phyloP scores from a whole-genome alignment of 2,797 vertebrate genomes.

The Gallinago nigripennis region DNA sequence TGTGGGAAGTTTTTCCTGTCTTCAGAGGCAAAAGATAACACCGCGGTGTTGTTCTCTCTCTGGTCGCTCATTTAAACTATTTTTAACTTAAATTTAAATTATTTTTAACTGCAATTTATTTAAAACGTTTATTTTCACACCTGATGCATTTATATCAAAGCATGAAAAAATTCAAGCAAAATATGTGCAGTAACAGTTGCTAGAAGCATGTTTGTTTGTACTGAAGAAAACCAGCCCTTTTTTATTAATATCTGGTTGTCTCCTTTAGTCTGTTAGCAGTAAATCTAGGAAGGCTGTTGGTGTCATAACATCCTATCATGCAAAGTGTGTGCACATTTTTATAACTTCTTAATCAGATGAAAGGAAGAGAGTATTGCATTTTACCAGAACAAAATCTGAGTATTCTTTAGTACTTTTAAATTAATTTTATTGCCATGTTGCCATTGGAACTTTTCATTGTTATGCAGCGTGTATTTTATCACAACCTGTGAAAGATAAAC shows the following conservation, averaged over 20 bases:
- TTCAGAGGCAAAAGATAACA: conserved; percentile 54
- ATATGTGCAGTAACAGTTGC: not conserved
- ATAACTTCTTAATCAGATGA: not conserved
- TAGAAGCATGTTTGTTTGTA: not conserved
- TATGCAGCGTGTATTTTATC: conserved; percentile 50
- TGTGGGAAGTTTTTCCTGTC: conserved; percentile 54
- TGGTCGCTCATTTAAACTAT: conserved; percentile 7
- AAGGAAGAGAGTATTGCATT: not conserved
- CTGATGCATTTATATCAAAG: not conserved
- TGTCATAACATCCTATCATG: not conserved
- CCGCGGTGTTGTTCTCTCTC: not conserved
- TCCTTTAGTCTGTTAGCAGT: conserved; percentile 48
- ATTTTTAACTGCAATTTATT: not conserved
- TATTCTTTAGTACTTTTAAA: conserved; percentile 15
- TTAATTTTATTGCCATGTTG: conserved; percentile 18
- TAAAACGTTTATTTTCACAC: conserved; percentile 13
- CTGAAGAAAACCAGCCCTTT: not conserved
- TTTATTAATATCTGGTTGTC: conserved; percentile 38
- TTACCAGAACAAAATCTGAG: conserved; percentile 11
- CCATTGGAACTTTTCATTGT: conserved; percentile 21
- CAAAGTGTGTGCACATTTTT: not conserved
- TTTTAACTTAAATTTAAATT: not conserved
- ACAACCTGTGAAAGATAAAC: conserved; percentile 69
- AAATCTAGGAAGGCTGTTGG: conserved; percentile 26
- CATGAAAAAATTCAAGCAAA: conserved; percentile 19